These are phyloP conservation scores for Dynastes tityus DNA, from an alignment of 2,888 invertebrate genomes.

Conservation along the genomic window DNA sequence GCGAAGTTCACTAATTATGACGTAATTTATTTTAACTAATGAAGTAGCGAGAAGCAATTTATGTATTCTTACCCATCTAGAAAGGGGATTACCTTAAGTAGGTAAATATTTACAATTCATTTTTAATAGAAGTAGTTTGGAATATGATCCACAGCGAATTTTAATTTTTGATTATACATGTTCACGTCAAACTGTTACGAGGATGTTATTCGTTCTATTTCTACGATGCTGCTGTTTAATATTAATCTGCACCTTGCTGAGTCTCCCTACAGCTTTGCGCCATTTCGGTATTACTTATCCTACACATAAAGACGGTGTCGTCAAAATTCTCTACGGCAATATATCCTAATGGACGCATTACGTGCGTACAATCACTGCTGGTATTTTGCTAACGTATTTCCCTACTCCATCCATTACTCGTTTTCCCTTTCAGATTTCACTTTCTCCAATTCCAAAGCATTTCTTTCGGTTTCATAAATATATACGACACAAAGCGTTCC, in stretches of 20 bases:
- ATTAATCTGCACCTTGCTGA: not conserved
- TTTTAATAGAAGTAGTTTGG: too few species aligned
- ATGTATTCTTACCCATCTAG: too few species aligned
- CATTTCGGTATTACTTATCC: not conserved
- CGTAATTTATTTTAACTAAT: too few species aligned
- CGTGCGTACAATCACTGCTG: conserved; percentile 17
- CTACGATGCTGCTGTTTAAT: too few species aligned
- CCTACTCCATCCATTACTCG: conserved; percentile 11
- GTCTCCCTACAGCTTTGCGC: conserved; percentile 7
- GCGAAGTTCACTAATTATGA: too few species aligned
- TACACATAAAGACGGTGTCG: not conserved
- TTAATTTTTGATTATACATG: too few species aligned
- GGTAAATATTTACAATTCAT: too few species aligned
- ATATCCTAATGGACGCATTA: conserved; percentile 38
- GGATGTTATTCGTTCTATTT: too few species aligned
- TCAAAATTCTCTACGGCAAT: conserved; percentile 6
- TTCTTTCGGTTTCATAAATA: conserved; percentile 30
- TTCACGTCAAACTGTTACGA: too few species aligned
- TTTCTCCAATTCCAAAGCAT: conserved; percentile 5
- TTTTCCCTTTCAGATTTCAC: conserved; percentile 25
- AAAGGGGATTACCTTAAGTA: too few species aligned
- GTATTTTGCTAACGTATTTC: conserved; percentile 23
- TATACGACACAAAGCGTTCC: not conserved
- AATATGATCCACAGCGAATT: too few species aligned
- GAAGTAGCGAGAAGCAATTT: too few species aligned